Evolutionary conservation across 2,113 vertebrate species (phyloP).

Genomic region (Passer montanus): DNA sequence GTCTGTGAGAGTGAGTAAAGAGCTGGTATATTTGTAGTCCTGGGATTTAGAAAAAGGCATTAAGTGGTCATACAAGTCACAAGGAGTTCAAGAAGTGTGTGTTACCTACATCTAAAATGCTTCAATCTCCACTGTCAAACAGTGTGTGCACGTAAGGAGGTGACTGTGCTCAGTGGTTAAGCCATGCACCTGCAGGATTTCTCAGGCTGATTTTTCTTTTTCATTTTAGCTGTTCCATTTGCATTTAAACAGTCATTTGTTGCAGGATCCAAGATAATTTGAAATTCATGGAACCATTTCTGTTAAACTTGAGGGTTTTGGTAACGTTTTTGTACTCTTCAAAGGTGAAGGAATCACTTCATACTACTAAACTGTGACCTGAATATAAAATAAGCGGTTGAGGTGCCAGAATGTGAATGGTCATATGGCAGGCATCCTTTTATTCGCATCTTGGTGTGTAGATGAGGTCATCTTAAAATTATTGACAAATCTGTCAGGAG

Average conservation of each 20-base stretch:
- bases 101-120: neutral
- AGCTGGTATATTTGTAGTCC: neutral
- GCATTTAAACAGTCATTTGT: neutral
- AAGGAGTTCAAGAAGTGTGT: neutral
- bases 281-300: neutral
- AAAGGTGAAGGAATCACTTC: neutral
- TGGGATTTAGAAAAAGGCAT: neutral
- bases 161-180: neutral
- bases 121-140: neutral
- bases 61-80: neutral
- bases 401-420: neutral
- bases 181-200: neutral
- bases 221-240: neutral
- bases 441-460: neutral
- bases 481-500: no score
- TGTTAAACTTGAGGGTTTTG: neutral
- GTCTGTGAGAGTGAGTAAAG: neutral
- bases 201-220: neutral
- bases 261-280: neutral
- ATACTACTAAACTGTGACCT: neutral
- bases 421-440: neutral
- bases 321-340: neutral
- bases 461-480: neutral
- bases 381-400: neutral
- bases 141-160: rapidly evolving